Evolutionary conservation across 2,797 vertebrate species (phyloP).

Genomic region (Ibycter americanus): DNA sequence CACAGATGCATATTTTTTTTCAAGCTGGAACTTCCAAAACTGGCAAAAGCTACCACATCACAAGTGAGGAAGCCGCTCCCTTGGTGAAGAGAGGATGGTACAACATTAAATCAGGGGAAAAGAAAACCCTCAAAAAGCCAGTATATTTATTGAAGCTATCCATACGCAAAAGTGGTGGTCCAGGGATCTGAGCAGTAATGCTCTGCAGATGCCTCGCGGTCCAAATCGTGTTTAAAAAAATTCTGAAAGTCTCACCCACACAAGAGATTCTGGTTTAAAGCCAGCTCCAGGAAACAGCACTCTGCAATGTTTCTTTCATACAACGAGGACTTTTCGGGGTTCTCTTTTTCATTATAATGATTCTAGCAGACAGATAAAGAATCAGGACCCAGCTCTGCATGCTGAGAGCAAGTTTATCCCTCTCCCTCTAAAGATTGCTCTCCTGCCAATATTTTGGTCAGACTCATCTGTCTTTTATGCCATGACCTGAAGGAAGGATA

Average conservation of each 20-base stretch:
- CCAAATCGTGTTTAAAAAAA: constrained; percentile 11
- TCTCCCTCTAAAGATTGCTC: background rate
- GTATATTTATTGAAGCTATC: background rate
- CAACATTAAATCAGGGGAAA: constrained; percentile 13
- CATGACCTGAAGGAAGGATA: background rate
- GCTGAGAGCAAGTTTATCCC: background rate
- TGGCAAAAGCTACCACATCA: constrained; percentile 48
- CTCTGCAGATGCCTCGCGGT: background rate
- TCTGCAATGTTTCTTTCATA: background rate
- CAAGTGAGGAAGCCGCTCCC: constrained; percentile 44
- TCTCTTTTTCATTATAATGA: background rate
- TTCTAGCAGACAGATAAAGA: background rate
- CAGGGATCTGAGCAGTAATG: background rate
- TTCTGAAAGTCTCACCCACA: constrained; percentile 31
- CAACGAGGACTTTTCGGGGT: background rate
- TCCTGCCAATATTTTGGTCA: background rate
- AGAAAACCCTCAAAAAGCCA: background rate
- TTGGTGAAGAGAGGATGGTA: constrained; percentile 13
- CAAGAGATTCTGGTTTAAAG: constrained; percentile 25
- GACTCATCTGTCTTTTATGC: background rate
- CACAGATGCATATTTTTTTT: background rate
- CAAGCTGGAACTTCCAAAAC: constrained; percentile 10
- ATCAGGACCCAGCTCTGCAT: background rate
- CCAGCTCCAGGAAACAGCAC: constrained; percentile 10
- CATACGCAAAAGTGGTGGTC: background rate